Evolutionary conservation across 92 coral and sea anemone genomes (phyloP).

Genomic region (Phenganax subtilis): DNA sequence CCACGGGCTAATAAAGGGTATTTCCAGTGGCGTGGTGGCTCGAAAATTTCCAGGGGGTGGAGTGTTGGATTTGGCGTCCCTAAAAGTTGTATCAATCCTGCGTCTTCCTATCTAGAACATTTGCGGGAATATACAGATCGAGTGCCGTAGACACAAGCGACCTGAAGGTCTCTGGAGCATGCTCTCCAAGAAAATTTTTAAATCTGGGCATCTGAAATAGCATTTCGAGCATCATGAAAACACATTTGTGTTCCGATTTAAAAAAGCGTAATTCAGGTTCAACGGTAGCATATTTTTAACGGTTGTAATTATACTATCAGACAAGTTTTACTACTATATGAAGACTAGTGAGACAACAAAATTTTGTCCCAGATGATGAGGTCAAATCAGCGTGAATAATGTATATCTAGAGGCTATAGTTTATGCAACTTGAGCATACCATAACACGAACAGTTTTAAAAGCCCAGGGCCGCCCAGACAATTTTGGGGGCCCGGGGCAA

Average conservation of each 20-base stretch:
- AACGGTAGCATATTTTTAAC: too few species aligned
- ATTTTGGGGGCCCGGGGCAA: too few species aligned
- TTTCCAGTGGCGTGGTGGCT: slow-evolving; percentile 4
- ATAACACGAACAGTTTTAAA: neutral
- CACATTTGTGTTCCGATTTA: neutral
- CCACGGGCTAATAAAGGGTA: too few species aligned
- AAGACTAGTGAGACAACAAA: neutral
- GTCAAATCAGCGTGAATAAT: neutral
- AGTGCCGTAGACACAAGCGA: neutral
- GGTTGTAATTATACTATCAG: neutral
- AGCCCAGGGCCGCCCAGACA: too few species aligned
- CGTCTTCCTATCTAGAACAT: neutral
- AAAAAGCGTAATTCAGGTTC: too few species aligned
- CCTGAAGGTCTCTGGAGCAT: too few species aligned
- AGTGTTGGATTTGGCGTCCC: slow-evolving; percentile 1
- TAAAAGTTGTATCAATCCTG: neutral
- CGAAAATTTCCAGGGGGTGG: neutral
- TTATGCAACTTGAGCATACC: neutral
- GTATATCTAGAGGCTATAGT: neutral
- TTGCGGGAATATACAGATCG: neutral
- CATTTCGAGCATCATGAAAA: neutral
- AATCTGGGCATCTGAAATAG: neutral
- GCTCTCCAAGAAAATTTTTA: neutral
- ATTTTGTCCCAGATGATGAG: neutral
- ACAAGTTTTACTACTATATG: neutral